Evolutionary conservation across 2,113 vertebrate genomes (phyloP).

Genomic region (Tragelaphus imberbis): DNA sequence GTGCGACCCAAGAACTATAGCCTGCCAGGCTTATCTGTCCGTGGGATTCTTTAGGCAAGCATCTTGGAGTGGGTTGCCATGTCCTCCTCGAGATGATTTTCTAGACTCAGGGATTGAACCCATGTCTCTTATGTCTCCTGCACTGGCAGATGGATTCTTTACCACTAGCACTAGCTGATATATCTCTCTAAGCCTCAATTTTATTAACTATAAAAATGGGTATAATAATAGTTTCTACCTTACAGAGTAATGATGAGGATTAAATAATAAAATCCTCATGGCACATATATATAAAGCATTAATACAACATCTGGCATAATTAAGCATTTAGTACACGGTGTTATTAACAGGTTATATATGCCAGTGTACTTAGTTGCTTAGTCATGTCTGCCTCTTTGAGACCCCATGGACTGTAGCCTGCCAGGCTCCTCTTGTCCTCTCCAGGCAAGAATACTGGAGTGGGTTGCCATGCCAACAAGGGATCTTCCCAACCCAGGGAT

Average conservation of each 20-base stretch:
- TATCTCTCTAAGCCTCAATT: background rate
- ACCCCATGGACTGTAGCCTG: background rate
- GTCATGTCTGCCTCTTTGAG: background rate
- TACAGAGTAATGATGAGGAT: background rate
- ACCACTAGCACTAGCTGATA: background rate
- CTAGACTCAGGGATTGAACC: background rate
- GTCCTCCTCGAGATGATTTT: background rate
- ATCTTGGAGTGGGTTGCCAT: background rate
- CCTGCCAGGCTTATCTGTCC: background rate
- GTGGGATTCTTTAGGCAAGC: background rate
- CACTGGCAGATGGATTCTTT: background rate
- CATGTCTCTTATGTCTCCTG: background rate
- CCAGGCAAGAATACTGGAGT: background rate
- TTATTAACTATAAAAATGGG: background rate
- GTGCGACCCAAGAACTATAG: background rate
- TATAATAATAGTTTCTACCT: conserved; percentile 11
- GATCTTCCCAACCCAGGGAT: background rate
- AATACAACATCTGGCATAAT: background rate
- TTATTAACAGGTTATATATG: background rate
- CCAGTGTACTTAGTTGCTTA: background rate
- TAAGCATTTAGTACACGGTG: background rate
- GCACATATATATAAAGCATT: background rate
- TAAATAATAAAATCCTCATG: background rate
- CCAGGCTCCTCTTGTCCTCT: background rate
- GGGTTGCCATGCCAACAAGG: background rate